phyloP scores from a whole-genome alignment of 2,113 vertebrate genomes.

The Oncorhynchus nerka region DNA sequence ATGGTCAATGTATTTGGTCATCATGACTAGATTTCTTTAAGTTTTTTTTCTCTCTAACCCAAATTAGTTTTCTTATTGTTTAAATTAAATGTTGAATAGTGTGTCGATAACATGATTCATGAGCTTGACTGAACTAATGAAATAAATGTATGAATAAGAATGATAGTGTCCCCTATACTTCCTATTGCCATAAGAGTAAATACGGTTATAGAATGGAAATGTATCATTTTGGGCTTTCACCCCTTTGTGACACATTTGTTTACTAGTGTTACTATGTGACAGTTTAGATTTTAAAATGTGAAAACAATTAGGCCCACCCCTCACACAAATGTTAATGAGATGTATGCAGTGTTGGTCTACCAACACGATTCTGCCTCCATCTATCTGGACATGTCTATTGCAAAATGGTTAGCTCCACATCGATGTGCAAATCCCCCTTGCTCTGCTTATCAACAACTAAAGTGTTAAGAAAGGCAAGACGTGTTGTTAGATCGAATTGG shows the following conservation, averaged over 20 bases:
- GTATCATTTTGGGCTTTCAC: conserved; percentile 4
- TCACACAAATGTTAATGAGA: no score
- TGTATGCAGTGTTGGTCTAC: neutral
- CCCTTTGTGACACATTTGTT: neutral
- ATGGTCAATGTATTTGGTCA: neutral
- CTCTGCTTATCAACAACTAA: neutral
- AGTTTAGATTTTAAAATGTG: conserved; percentile 10
- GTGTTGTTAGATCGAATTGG: neutral
- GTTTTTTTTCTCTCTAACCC: neutral
- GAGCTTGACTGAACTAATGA: conserved; percentile 4
- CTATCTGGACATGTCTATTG: neutral
- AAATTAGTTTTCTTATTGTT: conserved; percentile 34
- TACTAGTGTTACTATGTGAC: conserved; percentile 20
- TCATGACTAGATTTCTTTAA: neutral
- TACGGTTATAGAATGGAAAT: no score
- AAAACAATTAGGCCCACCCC: neutral
- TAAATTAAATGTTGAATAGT: conserved; percentile 51
- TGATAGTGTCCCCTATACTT: neutral
- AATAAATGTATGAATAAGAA: neutral
- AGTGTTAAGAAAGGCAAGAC: neutral
- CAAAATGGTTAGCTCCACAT: neutral
- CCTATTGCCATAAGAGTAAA: neutral
- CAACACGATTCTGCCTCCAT: neutral
- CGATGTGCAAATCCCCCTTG: neutral
- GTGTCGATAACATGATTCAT: conserved; percentile 20